Evolutionary conservation across 2,113 vertebrate genomes (phyloP), one percentile per base, ranked within the genome.

Genomic region (Empidonax traillii): DNA sequence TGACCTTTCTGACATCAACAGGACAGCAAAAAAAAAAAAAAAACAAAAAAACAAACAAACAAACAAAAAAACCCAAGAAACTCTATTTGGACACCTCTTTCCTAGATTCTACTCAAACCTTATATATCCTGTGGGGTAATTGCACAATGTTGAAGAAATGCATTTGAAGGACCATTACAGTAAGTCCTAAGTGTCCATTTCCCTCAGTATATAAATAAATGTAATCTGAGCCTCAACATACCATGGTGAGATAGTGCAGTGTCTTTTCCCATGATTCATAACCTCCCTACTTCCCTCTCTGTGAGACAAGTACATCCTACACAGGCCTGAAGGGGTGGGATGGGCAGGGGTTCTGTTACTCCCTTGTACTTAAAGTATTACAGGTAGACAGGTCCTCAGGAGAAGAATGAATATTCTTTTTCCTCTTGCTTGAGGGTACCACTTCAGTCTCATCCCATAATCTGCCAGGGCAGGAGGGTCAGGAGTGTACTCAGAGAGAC

Each of bases 181-280:
- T 31, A 69, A 66, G 4, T 22, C 18, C 0, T 4, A 71, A 85
- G 15, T 37, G 17, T 17, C 27, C 72, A 4, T 46, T 81, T 84
- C 19, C 21, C 24, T 69, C 18, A 58, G 5, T 19, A 69, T 20
- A 37, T 1, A 4, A 84, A 52, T 37, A 91, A 87, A 77, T 15
- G 14, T 69, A 56, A 51, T 59, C 25, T 61, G 20, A 56, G 3
- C 27, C 24, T 56, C 25, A 56, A 3, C 0, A 3, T n/a, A 24
- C 18, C 21, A 10, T 17, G 3, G 3, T 14, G 8, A 5, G 11
- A 41, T 2, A 47, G 9, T 5, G 2, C 5, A 37, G 33, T 12
- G 8, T 65, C 11, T 76, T n/a, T n/a, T 87, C 10, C 18, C 12
- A 20, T 0, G 5, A 25, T 49, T 49, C 55, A 41, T 31, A 53